phyloP scores from a whole-genome alignment of 2,113 vertebrate genomes.

The Hirundichthys speculiger region DNA sequence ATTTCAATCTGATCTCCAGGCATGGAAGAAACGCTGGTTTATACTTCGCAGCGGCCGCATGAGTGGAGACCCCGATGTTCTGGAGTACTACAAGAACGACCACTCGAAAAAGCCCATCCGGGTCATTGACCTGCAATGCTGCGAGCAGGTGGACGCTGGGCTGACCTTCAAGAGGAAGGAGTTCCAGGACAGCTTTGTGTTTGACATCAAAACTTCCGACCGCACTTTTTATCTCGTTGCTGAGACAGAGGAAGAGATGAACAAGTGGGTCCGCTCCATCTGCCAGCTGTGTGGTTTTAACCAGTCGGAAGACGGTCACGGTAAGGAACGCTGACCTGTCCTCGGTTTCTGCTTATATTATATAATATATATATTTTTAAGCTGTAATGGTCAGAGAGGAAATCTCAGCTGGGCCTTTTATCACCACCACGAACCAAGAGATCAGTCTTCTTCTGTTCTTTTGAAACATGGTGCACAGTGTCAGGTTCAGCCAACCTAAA shows the following conservation, averaged over 20 bases:
- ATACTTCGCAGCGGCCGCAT: constrained; percentile 96
- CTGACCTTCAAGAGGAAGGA: constrained; percentile 98
- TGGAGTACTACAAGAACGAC: constrained; percentile 99
- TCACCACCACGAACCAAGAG: not conserved
- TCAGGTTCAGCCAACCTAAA: too few species aligned
- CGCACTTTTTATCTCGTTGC: constrained; percentile 98
- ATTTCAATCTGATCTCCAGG: constrained; percentile 75
- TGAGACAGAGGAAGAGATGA: constrained; percentile 98
- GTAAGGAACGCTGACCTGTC: constrained; percentile 71
- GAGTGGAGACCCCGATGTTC: constrained; percentile 96
- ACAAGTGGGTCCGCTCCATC: constrained; percentile 98
- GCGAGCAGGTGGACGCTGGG: constrained; percentile 95
- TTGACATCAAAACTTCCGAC: constrained; percentile 96
- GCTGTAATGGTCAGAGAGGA: too few species aligned
- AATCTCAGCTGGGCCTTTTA: too few species aligned
- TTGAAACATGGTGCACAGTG: too few species aligned
- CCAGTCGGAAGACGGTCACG: constrained; percentile 92
- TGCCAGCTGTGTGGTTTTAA: constrained; percentile 99
- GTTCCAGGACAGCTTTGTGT: constrained; percentile 97
- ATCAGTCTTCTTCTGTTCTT: not conserved
- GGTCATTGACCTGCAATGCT: constrained; percentile 96
- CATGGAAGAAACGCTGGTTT: constrained; percentile 99
- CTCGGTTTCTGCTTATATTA: not conserved
- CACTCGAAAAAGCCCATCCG: constrained; percentile 96
- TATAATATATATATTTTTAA: too few species aligned